Base-by-base conservation (phyloP, 1,140 invertebrate genomes). In the Zaprionus ghesquierei region DNA sequence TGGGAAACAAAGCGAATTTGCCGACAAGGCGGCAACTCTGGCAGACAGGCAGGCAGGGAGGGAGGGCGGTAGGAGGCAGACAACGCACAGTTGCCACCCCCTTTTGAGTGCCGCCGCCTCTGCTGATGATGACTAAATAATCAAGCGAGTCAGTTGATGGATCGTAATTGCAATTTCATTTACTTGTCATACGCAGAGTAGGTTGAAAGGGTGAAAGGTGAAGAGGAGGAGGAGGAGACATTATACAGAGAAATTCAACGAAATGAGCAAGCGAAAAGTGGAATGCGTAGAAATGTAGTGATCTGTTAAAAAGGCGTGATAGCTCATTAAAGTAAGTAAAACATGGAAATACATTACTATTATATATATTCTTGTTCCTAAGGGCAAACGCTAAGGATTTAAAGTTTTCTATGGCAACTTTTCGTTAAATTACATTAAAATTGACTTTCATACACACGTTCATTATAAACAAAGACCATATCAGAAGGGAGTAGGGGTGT, bases 101-200 rank as follows among this genome's bases (percentile, higher is more conserved):
- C 13, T 29, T 31, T n/a, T 6, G 10, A 15, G 35, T 31, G 53
- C 41, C n/a, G 29, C 12, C 41, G 29, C 15, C n/a, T 18, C 22
- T 2, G 12, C 54, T 68, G 44, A 59, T 58, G 54, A 66, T 68
- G 55, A 23, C 55, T 15, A 51, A 68, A 68, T 68, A 60, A 68
- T 68, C 35, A 29, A 60, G 22, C 25, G 27, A 9, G 13, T n/a
- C n/a, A 51, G 10, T 31, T 60, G 64, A 60, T 60, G 53, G 64
- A 59, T 68, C 12, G 41, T 25, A 33, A 49, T 27, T 46, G 6
- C 35, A 9, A 49, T 56, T 65, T 56, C 15, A 56, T 56, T 56
- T 33, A 65, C 53, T 25, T 49, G 27, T 2, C 18, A 5, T 35
- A 29, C 9, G 27, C 27, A 29, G 27, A 9, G 1, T 29, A 25